A percentile compares a stretch with the other conserved stretches of the same genome.
Evolutionary conservation across 1,140 invertebrate species (phyloP).

Genomic region (Heliconius nattereri): DNA sequence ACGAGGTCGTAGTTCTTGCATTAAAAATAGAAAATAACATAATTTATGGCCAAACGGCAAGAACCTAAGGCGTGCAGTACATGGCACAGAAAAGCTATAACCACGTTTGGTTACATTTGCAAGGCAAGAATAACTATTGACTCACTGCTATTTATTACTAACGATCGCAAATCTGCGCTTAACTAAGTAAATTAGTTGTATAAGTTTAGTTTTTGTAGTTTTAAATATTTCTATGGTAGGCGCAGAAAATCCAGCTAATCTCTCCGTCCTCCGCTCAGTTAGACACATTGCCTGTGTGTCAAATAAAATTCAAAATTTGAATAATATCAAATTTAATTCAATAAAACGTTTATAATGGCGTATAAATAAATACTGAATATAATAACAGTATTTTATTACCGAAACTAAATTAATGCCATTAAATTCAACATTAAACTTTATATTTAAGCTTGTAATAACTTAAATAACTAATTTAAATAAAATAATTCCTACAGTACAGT

Average conservation of each 20-base stretch:
- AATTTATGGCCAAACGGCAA: conserved; percentile 43
- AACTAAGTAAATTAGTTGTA: not conserved
- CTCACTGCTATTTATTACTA: conserved; percentile 70
- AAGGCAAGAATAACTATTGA: conserved; percentile 76
- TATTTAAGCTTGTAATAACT: no score
- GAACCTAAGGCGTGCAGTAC: conserved; percentile 44
- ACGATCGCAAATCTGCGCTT: not conserved
- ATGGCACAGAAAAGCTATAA: conserved; percentile 40
- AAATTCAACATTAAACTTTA: no score
- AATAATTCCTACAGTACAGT: no score
- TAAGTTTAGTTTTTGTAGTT: not conserved
- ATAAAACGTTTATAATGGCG: no score
- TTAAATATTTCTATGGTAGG: not conserved
- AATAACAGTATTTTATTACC: no score
- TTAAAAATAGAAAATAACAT: conserved; percentile 15
- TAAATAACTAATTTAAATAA: no score
- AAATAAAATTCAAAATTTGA: no score
- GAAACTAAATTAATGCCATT: no score
- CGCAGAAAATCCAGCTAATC: not conserved
- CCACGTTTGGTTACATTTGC: conserved; percentile 53
- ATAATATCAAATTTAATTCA: no score
- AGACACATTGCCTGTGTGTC: no score
- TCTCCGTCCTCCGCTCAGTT: not conserved
- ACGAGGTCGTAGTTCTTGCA: conserved; percentile 17
- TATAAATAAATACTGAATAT: no score